These are phyloP conservation scores for Pteromalus puparum DNA, from an alignment of 1,140 invertebrate species.

Conservation along the genomic window DNA sequence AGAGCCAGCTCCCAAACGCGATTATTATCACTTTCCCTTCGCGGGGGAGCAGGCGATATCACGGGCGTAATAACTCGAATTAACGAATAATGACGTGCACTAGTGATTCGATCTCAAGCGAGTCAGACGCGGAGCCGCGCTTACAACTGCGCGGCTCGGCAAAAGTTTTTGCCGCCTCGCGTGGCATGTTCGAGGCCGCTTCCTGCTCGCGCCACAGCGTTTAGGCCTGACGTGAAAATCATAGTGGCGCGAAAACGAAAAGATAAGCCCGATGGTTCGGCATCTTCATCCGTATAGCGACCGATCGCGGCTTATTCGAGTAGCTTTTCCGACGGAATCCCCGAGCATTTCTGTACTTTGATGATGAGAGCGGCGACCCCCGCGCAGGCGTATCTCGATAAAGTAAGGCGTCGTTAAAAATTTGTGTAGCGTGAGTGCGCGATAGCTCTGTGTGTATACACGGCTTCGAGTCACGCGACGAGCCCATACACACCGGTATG, in stretches of 20 bases:
- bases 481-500: neutral
- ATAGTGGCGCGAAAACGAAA: slow-evolving; percentile 37
- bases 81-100: slow-evolving; percentile 49
- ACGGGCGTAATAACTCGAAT: slow-evolving; percentile 50
- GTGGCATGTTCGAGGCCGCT: neutral
- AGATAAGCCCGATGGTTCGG: slow-evolving; percentile 39
- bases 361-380: neutral
- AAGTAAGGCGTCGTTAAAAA: slow-evolving; percentile 44
- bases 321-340: neutral
- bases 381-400: neutral
- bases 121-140: slow-evolving; percentile 3
- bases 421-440: slow-evolving; percentile 2
- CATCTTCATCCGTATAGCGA: slow-evolving; percentile 17
- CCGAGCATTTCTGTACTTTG: neutral
- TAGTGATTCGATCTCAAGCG: slow-evolving; percentile 42
- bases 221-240: slow-evolving; percentile 44
- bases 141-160: slow-evolving; percentile 32
- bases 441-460: neutral
- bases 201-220: neutral
- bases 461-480: neutral
- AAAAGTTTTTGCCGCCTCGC: slow-evolving; percentile 41
- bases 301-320: no score
- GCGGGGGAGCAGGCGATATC: neutral
- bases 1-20: neutral
- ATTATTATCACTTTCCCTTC: slow-evolving; percentile 34